Percentiles rank a stretch among this genome's conserved stretches.
Evolutionary conservation across 2,113 vertebrate genomes (phyloP).

Genomic region (Scalopus aquaticus): DNA sequence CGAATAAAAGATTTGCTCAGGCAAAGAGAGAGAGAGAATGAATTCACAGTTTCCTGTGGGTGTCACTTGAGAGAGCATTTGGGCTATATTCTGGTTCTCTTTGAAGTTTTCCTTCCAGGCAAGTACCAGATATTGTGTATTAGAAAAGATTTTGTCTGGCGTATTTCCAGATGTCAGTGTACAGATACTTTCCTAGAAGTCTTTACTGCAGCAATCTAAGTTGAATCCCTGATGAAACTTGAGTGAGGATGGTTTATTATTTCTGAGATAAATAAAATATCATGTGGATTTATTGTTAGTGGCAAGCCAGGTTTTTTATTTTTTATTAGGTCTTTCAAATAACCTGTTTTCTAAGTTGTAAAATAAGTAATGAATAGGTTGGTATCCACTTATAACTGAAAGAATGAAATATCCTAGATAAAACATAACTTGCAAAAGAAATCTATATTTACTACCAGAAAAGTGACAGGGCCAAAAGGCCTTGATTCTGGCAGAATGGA

Average conservation of each 20-base stretch:
- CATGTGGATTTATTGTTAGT: not conserved
- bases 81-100: not conserved
- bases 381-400: slow-evolving; percentile 50
- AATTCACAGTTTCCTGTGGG: not conserved
- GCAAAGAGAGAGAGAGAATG: not conserved
- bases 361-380: slow-evolving; percentile 41
- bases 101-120: not conserved
- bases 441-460: slow-evolving; percentile 60
- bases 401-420: slow-evolving; percentile 40
- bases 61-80: not conserved
- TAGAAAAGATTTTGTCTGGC: not conserved
- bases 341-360: slow-evolving; percentile 1
- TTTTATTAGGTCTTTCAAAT: not conserved
- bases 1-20: not conserved
- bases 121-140: not conserved
- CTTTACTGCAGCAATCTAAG: not conserved
- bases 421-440: not conserved
- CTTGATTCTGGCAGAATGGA: slow-evolving; percentile 50
- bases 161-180: not conserved
- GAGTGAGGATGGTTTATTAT: not conserved
- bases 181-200: not conserved
- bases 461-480: not conserved
- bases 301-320: not conserved
- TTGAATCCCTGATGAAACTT: not conserved
- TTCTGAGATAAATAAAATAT: slow-evolving; percentile 2